Conservation (phyloP, 1,140 invertebrate genomes). For the Scylla paramamosain region DNA sequence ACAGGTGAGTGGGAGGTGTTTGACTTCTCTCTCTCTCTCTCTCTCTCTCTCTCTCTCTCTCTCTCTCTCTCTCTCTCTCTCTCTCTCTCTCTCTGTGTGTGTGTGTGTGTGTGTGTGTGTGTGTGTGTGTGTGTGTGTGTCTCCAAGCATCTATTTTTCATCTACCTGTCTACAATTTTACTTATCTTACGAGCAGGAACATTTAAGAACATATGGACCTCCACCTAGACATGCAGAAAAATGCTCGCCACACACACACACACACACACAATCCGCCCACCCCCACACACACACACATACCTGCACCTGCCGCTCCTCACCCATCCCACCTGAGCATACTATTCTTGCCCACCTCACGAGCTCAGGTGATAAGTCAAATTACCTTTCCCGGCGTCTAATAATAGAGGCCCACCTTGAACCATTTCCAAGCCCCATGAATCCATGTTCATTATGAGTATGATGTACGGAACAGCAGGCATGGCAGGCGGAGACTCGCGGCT, state of each 20-base stretch:
- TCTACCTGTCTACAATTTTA: no score
- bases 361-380: background rate
- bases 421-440: background rate
- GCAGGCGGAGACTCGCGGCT: background rate
- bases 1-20: no score
- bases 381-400: background rate
- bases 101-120: no score
- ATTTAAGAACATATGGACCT: background rate
- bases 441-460: background rate
- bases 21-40: no score
- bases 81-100: no score
- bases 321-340: background rate
- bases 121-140: no score
- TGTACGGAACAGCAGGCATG: background rate
- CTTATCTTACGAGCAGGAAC: background rate
- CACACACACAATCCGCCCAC: conserved; percentile 20
- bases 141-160: no score
- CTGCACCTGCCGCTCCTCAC: background rate
- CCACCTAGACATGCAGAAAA: background rate
- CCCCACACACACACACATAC: background rate
- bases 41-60: no score
- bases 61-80: no score
- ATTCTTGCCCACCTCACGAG: background rate
- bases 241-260: background rate
- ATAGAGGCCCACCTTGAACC: background rate